Conservation (phyloP, 2,113 vertebrate genomes). For the Panthera uncia region DNA sequence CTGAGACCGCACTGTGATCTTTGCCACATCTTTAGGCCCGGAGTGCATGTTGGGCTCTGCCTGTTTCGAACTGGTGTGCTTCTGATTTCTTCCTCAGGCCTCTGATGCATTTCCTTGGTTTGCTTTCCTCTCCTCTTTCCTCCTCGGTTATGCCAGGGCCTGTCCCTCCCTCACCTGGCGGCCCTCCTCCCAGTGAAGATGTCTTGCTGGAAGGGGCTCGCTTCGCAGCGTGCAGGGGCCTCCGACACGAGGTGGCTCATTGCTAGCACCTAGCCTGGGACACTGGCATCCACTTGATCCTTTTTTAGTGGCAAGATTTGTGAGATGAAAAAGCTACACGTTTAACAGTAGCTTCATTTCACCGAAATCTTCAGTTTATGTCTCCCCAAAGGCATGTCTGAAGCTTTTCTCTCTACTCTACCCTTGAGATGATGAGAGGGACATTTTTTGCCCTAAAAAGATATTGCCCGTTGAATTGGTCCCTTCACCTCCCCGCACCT, state of each 20-base stretch:
- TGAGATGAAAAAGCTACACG: conserved; percentile 11
- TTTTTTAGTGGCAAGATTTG: conserved; percentile 30
- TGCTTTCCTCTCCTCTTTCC: neutral
- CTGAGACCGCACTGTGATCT: neutral
- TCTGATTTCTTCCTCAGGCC: neutral
- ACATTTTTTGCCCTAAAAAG: conserved; percentile 21
- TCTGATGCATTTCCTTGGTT: neutral
- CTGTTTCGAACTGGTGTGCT: neutral
- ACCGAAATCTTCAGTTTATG: conserved; percentile 12
- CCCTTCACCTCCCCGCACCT: conserved; percentile 1
- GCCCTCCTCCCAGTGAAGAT: neutral
- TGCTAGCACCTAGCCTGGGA: neutral
- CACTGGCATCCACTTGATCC: neutral
- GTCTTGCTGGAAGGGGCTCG: neutral
- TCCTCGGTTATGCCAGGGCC: rapidly evolving
- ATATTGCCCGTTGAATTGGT: conserved; percentile 10
- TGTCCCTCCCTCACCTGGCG: neutral
- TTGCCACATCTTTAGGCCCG: neutral
- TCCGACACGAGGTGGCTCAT: neutral
- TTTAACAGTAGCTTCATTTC: conserved; percentile 20
- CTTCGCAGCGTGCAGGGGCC: neutral
- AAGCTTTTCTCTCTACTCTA: neutral
- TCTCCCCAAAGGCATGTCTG: neutral
- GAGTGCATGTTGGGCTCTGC: neutral
- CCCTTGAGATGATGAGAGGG: neutral